Conservation (phyloP, 2,113 vertebrate species). For the Xiphorhynchus elegans region DNA sequence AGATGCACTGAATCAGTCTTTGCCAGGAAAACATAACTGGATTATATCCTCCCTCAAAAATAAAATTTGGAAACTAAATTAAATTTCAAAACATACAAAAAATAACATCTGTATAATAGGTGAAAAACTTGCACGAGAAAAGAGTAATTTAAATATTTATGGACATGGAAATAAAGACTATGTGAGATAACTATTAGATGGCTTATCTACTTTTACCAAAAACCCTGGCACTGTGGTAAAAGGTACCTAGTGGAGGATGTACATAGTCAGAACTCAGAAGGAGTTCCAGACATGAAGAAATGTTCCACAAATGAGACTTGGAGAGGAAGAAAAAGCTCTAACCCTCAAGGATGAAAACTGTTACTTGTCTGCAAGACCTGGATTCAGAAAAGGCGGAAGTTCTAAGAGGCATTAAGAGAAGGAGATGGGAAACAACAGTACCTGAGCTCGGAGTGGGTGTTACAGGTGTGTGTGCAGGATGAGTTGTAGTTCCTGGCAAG, state of each 20-base stretch:
- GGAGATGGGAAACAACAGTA: background rate
- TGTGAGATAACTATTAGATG: fast-evolving
- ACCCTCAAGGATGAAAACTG: fast-evolving
- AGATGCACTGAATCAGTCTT: background rate
- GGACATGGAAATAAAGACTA: background rate
- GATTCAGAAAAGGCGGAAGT: background rate
- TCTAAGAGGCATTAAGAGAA: background rate
- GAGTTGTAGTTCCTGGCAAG: background rate
- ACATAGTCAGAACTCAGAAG: background rate
- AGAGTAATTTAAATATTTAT: background rate
- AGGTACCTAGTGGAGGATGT: fast-evolving
- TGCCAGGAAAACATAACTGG: background rate
- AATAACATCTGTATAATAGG: background rate
- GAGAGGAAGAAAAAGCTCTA: background rate
- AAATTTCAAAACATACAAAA: background rate
- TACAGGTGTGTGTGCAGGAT: background rate
- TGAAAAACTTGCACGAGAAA: background rate
- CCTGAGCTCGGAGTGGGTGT: fast-evolving
- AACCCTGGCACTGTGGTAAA: fast-evolving
- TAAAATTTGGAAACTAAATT: background rate
- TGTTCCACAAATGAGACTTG: fast-evolving
- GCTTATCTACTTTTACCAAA: background rate
- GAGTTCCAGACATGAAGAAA: fast-evolving
- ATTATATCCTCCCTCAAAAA: background rate
- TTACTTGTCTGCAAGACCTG: fast-evolving